Evolutionary conservation across 2,113 vertebrate species (phyloP).

Genomic region (Semicossyphus pulcher): DNA sequence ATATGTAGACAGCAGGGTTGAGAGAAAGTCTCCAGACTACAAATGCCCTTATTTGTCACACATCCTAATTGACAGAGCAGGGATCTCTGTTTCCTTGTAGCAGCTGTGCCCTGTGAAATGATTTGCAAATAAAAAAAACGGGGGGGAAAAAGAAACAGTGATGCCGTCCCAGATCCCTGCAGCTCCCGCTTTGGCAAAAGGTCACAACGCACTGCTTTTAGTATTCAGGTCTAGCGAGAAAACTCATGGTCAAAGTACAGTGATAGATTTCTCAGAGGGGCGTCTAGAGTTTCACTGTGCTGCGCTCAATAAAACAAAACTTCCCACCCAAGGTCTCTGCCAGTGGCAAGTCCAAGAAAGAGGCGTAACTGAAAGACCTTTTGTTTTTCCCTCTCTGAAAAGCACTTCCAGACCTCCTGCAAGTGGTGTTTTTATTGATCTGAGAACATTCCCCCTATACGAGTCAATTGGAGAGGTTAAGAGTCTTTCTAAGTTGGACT

Average conservation of each 20-base stretch:
- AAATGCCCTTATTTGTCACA: conserved; percentile 73
- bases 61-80: conserved; percentile 74
- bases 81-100: conserved; percentile 49
- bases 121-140: conserved; percentile 30
- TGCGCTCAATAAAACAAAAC: conserved; percentile 59
- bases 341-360: conserved; percentile 20
- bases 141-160: background rate
- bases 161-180: conserved; percentile 36
- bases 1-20: conserved; percentile 40
- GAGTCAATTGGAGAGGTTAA: conserved; percentile 3
- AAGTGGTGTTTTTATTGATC: conserved; percentile 48
- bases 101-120: conserved; percentile 58
- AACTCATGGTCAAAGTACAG: conserved; percentile 62
- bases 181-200: conserved; percentile 58
- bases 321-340: conserved; percentile 53
- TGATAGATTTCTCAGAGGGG: conserved; percentile 63
- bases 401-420: conserved; percentile 35
- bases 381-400: conserved; percentile 41
- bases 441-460: background rate
- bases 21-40: conserved; percentile 56
- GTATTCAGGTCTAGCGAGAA: conserved; percentile 55
- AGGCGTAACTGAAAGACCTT: conserved; percentile 14
- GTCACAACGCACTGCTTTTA: conserved; percentile 61
- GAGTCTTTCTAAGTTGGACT: conserved; percentile 9
- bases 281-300: conserved; percentile 45